Conservation (phyloP, 2,888 invertebrate genomes). For the Cantharis flavilabris region DNA sequence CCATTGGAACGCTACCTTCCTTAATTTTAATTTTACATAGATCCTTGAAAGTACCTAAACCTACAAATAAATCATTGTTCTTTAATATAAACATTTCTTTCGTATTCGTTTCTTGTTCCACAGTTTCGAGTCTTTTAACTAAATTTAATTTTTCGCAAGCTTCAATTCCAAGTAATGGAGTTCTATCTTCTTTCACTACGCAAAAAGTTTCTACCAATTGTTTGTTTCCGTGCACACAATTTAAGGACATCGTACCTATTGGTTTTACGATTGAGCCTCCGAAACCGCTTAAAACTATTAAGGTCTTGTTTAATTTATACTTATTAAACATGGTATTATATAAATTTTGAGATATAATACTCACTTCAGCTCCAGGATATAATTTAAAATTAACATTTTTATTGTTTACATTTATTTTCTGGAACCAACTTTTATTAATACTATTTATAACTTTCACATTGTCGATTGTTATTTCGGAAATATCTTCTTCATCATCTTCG, state of each 20-base stretch:
- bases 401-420: neutral
- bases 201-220: neutral
- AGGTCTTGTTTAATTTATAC: too few relatives aligned
- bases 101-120: neutral
- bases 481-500: neutral
- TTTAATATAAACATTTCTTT: neutral
- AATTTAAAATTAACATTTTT: neutral
- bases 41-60: neutral
- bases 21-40: conserved; percentile 8
- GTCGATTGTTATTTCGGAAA: neutral
- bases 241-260: neutral
- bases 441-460: neutral
- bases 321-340: neutral
- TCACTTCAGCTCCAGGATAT: neutral
- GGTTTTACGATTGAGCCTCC: neutral
- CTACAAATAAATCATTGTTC: neutral
- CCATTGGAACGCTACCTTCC: conserved; percentile 2
- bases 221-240: neutral
- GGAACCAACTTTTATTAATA: neutral
- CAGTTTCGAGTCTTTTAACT: neutral
- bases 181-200: neutral
- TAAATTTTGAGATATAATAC: neutral
- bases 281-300: neutral
- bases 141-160: neutral
- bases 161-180: neutral